Base-by-base conservation (phyloP, 2,888 invertebrate genomes). In the Melanargia galathea region DNA sequence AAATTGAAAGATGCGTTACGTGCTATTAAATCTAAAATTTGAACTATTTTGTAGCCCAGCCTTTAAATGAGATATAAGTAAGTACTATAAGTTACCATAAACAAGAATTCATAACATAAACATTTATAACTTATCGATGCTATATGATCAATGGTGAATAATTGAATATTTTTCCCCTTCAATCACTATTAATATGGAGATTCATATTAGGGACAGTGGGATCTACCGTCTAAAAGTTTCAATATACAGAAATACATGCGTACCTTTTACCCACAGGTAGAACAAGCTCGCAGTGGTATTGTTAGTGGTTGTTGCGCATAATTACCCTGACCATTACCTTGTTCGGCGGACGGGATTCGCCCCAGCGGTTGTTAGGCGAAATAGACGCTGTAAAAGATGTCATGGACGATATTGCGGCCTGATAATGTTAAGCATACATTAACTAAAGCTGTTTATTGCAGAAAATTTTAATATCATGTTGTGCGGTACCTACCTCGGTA, bases 301-400 rank as follows among this genome's bases (percentile, higher is more conserved):
- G 90, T 90, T 89, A 85, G 85, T 86, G 86, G 85, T 86, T 84
- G 87, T 86, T 85, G 84, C 83, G 79, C 87, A 87, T 90, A 90
- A 90, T 90, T 90, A 90, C 89, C 87, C 88, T 83, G 87, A 88
- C 87, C 87, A 87, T 88, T 90, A 86, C 88, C 90, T 87, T 89
- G 88, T 90, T 87, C 83, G 86, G 84, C 81, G 76, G 83, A 87
- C 84, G 79, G 78, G 85, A 82, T 82, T 82, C 77, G 78, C 81
- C 86, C 87, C 87, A 87, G 87, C 84, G 85, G 85, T 87, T 82
- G 85, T 87, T 88, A 87, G 76, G 76, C 77, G 77, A 80, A 86
- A 85, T 87, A 82, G 85, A 78, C 76, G 80, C 79, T 81, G 82
- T 86, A 83, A 85, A 84, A 73, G 81, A 80, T 63, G 82, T 83